phyloP scores from a whole-genome alignment of 2,888 invertebrate species.

The Sepiola atlantica region DNA sequence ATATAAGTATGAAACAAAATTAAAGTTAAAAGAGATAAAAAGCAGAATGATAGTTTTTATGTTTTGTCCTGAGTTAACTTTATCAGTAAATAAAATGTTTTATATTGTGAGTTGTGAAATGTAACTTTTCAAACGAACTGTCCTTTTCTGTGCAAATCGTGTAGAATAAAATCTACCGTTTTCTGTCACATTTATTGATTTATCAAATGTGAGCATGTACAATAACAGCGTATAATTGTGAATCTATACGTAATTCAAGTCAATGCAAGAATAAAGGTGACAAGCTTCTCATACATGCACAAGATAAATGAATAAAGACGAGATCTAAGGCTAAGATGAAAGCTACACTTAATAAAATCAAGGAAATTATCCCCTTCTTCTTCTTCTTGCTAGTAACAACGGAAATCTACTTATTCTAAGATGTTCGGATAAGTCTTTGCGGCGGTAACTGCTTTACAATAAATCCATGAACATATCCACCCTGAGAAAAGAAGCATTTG shows the following conservation, averaged over 20 bases:
- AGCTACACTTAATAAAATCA: background rate
- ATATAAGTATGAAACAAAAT: too few species aligned
- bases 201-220: background rate
- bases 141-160: too few species aligned
- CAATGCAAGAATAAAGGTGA: too few species aligned
- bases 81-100: too few species aligned
- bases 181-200: background rate
- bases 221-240: too few species aligned
- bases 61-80: too few species aligned
- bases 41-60: too few species aligned
- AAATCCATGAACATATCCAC: background rate
- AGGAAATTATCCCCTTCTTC: background rate
- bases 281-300: background rate
- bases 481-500: background rate
- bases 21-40: too few species aligned
- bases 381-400: background rate
- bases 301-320: background rate
- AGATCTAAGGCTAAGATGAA: background rate
- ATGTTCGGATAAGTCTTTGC: background rate
- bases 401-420: conserved; percentile 6
- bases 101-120: too few species aligned
- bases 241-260: too few species aligned
- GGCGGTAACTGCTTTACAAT: background rate
- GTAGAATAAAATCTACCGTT: too few species aligned
- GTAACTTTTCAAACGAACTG: too few species aligned